These are phyloP conservation scores for Sinocyclocheilus anshuiensis DNA, from an alignment of 2,113 vertebrate species.

Conservation along the genomic window DNA sequence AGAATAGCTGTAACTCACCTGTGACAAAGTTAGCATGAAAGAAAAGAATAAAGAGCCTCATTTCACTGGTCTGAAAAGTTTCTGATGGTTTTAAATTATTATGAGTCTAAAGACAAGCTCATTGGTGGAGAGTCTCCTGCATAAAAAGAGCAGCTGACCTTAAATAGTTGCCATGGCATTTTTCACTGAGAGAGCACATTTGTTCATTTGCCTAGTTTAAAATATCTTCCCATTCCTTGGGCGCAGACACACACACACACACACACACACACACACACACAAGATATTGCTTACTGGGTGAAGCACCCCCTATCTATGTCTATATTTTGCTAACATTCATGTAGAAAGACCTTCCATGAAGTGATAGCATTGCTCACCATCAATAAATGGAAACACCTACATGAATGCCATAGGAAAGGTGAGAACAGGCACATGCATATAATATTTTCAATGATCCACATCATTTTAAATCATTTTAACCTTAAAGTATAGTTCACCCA, in stretches of 20 bases:
- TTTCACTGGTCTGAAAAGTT: conserved; percentile 38
- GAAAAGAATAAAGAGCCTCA: conserved; percentile 46
- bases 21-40: conserved; percentile 56
- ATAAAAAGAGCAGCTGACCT: conserved; percentile 51
- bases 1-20: conserved; percentile 55
- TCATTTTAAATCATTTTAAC: too few relatives aligned
- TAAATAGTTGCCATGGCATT: conserved; percentile 66
- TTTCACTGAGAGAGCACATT: conserved; percentile 3
- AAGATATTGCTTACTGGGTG: not conserved
- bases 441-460: too few relatives aligned
- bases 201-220: conserved; percentile 38
- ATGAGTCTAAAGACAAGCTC: conserved; percentile 46
- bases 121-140: conserved; percentile 49
- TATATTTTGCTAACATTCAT: not conserved
- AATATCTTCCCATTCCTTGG: conserved; percentile 2
- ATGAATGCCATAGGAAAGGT: too few relatives aligned
- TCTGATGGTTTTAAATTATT: conserved; percentile 50
- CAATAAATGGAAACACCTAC: too few relatives aligned
- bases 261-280: not conserved
- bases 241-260: too few relatives aligned
- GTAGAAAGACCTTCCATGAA: not conserved
- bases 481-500: too few relatives aligned
- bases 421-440: too few relatives aligned
- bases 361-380: not conserved
- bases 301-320: not conserved